Conservation (phyloP, 2,113 vertebrate genomes). For the Neomonachus schauinslandi region DNA sequence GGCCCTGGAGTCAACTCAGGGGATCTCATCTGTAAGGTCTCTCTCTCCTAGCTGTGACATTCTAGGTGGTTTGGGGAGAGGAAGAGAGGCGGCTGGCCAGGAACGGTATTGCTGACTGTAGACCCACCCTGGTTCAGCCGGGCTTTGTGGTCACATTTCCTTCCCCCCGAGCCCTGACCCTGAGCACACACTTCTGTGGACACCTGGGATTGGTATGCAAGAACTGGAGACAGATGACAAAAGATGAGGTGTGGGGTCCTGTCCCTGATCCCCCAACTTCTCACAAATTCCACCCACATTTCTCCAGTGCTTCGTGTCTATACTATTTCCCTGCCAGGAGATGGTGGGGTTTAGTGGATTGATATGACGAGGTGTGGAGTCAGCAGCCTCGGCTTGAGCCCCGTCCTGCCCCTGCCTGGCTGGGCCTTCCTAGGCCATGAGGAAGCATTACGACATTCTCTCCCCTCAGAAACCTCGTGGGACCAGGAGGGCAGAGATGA, state of each 20-base stretch:
- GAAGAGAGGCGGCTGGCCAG: neutral
- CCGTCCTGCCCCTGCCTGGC: neutral
- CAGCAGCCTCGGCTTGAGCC: neutral
- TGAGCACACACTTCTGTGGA: neutral
- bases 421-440: neutral
- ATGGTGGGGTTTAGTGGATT: rapidly evolving
- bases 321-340: neutral
- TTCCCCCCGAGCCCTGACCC: neutral
- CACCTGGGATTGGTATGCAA: neutral
- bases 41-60: neutral
- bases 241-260: neutral
- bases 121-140: neutral
- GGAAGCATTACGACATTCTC: neutral
- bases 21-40: neutral
- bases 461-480: neutral
- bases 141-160: neutral
- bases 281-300: neutral
- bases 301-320: neutral
- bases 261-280: neutral
- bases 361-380: neutral
- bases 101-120: neutral
- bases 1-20: neutral
- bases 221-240: neutral
- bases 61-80: neutral
- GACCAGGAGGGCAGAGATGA: neutral